Evolutionary conservation across 1,140 invertebrate genomes (phyloP), one percentile per base, ranked within the genome.

Genomic region (Anoplolepis gracilipes): DNA sequence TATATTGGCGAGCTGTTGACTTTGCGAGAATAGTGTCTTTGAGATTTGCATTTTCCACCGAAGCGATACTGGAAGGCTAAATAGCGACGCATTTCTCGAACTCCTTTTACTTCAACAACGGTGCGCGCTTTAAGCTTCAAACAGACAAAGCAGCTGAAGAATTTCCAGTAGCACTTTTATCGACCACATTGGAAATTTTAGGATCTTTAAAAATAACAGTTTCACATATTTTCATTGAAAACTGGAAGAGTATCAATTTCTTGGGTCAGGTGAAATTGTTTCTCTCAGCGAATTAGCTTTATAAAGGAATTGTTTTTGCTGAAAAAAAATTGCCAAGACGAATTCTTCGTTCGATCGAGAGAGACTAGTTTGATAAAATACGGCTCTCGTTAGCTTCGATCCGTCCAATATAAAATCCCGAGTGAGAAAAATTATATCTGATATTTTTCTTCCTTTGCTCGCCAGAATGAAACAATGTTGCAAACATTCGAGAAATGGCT

Each of bases 381-480:
- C 13, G 13, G 33, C 28, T 49, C 62, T 78, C 13, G 42, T 72
- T 69, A 89, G 39, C 55, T 22, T 55, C 7, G 16, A 49, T 89
- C 85, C 85, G 88, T 90, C 85, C 88, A 87, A 61, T 61, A 61
- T 61, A 30, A 25, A 53, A 62, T 65, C 16, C 87, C 25, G 39
- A 36, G 77, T 46, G 57, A 76, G 13, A 73, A 7, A 25, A n/a
- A 11, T n/a, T n/a, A n/a, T n/a, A 19, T 72, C 19, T 16, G 19
- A 25, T 42, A 11, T 1, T 22, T 7, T 13, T 8, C 19, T 30
- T 11, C 22, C 42, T 36, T 13, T 39, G 25, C 25, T 55, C 55
- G 72, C 28, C 67, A 85, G 85, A 70, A 92, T 90, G 88, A 93
- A 88, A 78, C 85, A 64, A 49, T 64, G 72, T 85, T 46, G 86